These are phyloP conservation scores for Rissa tridactyla DNA, from an alignment of 2,113 vertebrate genomes.

Conservation along the genomic window DNA sequence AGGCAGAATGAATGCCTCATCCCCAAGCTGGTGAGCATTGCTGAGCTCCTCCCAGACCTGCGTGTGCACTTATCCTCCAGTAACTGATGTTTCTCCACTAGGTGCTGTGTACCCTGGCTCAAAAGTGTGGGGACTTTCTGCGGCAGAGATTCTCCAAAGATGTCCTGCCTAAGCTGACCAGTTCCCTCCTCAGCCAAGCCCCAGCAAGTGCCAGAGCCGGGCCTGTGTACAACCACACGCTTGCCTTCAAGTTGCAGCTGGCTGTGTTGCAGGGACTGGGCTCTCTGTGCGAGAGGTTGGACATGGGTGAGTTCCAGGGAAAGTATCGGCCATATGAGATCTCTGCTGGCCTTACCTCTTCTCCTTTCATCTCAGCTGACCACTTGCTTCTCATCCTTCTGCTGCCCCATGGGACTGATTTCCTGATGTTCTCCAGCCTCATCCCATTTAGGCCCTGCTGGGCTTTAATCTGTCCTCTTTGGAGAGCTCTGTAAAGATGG, in stretches of 20 bases:
- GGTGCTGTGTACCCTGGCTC: constrained; percentile 86
- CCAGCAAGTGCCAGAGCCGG: constrained; percentile 83
- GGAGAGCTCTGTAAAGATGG: neutral
- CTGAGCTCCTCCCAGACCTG: neutral
- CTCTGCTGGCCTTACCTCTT: neutral
- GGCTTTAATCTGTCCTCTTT: neutral
- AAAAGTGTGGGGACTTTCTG: constrained; percentile 86
- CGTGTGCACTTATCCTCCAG: neutral
- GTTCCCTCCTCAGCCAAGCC: constrained; percentile 82
- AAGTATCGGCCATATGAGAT: accelerated
- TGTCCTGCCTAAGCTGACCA: constrained; percentile 83
- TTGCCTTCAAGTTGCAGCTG: constrained; percentile 92
- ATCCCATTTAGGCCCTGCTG: neutral
- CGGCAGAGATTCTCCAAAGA: constrained; percentile 88
- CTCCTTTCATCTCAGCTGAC: neutral
- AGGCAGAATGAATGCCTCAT: neutral
- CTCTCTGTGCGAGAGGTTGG: constrained; percentile 82
- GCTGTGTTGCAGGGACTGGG: constrained; percentile 89
- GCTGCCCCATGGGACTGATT: neutral
- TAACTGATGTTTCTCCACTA: constrained; percentile 47
- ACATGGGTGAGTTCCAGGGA: constrained; percentile 81
- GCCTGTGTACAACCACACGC: constrained; percentile 83
- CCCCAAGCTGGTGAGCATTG: neutral
- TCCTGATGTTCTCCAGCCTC: neutral
- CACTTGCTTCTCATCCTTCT: neutral